Evolutionary conservation across 1,140 invertebrate genomes (phyloP).

Genomic region (Macrosteles quadrilineatus): DNA sequence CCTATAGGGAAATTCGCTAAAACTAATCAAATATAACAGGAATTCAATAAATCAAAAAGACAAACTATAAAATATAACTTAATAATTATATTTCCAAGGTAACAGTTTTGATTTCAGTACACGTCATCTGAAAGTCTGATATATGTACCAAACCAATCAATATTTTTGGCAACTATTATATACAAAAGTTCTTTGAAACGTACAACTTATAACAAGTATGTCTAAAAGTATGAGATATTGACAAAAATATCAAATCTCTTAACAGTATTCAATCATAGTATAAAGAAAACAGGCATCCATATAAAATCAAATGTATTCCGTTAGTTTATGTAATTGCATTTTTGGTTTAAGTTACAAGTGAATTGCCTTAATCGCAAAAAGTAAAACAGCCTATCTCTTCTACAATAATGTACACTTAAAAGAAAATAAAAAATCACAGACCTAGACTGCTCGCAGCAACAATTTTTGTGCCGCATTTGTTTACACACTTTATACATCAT

Average conservation of each 20-base stretch:
- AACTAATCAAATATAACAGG: no score
- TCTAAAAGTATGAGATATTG: slow-evolving; percentile 6
- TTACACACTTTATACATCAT: slow-evolving; percentile 14
- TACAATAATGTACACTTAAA: slow-evolving; percentile 16
- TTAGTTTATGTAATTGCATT: background rate
- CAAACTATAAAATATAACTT: slow-evolving; percentile 24
- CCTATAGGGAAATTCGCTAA: no score
- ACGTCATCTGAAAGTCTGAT: slow-evolving; percentile 21
- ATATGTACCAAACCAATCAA: slow-evolving; percentile 9
- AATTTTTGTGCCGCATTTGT: background rate
- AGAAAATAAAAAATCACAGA: slow-evolving; percentile 15
- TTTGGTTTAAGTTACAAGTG: background rate
- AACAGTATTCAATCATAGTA: background rate
- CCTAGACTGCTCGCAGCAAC: slow-evolving; percentile 9
- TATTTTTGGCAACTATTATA: slow-evolving; percentile 12
- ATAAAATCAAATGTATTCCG: slow-evolving; percentile 1
- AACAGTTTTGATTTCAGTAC: slow-evolving; percentile 27
- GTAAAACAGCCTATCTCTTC: background rate
- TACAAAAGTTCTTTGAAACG: background rate
- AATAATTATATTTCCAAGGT: slow-evolving; percentile 22
- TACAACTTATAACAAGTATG: background rate
- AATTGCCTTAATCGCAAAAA: slow-evolving; percentile 1
- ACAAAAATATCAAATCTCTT: background rate
- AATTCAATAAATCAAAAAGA: no score
- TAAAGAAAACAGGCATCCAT: background rate